Percentiles rank a stretch among this genome's conserved stretches.
phyloP scores from a whole-genome alignment of 2,888 invertebrate species.

The Ectropis crepuscularia region DNA sequence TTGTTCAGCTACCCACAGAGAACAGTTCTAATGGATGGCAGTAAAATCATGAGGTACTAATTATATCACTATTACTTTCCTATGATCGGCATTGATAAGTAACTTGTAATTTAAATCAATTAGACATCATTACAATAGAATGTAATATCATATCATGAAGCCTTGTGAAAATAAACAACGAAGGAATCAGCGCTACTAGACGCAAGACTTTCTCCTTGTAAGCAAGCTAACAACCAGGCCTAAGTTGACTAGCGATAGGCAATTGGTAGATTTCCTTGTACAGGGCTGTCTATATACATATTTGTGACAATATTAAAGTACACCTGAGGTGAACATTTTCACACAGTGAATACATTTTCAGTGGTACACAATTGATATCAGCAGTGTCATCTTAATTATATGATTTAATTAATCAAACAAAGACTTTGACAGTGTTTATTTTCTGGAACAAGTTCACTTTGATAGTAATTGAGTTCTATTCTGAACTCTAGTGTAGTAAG shows the following conservation, averaged over 20 bases:
- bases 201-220: constrained; percentile 38
- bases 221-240: constrained; percentile 19
- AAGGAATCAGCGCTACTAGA: constrained; percentile 20
- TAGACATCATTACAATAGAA: constrained; percentile 20
- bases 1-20: no score
- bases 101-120: constrained; percentile 18
- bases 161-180: constrained; percentile 32
- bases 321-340: background rate
- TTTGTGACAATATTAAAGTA: background rate
- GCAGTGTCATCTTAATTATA: no score
- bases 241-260: background rate
- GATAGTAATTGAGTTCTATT: no score
- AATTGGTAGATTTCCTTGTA: constrained; percentile 13
- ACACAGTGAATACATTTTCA: background rate
- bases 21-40: no score
- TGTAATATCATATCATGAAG: constrained; percentile 22
- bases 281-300: constrained; percentile 25
- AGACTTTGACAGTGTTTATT: no score
- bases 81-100: constrained; percentile 16
- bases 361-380: no score
- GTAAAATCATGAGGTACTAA: no score
- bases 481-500: no score
- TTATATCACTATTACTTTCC: constrained; percentile 1
- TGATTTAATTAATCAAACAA: no score
- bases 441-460: no score